Evolutionary conservation across 2,888 invertebrate species (phyloP), one percentile per base, ranked within the genome.

Genomic region (Nephrotoma flavescens): DNA sequence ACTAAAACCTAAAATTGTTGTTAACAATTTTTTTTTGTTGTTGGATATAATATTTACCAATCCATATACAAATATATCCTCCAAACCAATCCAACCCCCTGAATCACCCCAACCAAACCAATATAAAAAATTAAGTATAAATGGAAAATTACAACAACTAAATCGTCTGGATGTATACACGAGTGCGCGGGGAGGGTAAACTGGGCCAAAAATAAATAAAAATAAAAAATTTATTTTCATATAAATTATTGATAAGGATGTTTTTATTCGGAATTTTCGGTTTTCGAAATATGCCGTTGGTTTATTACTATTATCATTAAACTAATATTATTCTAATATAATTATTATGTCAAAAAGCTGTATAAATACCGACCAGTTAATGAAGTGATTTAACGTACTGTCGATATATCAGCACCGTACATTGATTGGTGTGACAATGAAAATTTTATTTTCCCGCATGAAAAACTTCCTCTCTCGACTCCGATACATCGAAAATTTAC

Each of bases 1-100:
- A 85, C 42, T 44, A 85, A 85, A 85, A 85, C 44, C 42, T 42
- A 85, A 85, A 85, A 84, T 42, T 84, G 84, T 84, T 84, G 71
- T 71, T 84, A 42, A 84, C 45, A 85, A 11, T 45, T 85, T 44
- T 44, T 42, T 41, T 42, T 85, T 85, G n/a, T 42, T 84, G 12
- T 84, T 42, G 42, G 15, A 42, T 84, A 15, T n/a, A 42, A 41
- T 42, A 84, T 84, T 15, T 41, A 84, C 84, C 84, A 84, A 84
- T 84, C 84, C 84, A 84, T 84, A 84, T 15, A 12, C 5, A 7
- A 15, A 84, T 42, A 84, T 52, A 52, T 52, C n/a, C 12, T 47
- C 12, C 47, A 47, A 47, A 47, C 47, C 47, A 9, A 52, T 71
- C 2, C 31, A 71, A 9, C 47, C 31, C 9, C 19, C n/a, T 2